phyloP scores from a whole-genome alignment of 2,797 vertebrate genomes.

The Knipowitschia caucasica region DNA sequence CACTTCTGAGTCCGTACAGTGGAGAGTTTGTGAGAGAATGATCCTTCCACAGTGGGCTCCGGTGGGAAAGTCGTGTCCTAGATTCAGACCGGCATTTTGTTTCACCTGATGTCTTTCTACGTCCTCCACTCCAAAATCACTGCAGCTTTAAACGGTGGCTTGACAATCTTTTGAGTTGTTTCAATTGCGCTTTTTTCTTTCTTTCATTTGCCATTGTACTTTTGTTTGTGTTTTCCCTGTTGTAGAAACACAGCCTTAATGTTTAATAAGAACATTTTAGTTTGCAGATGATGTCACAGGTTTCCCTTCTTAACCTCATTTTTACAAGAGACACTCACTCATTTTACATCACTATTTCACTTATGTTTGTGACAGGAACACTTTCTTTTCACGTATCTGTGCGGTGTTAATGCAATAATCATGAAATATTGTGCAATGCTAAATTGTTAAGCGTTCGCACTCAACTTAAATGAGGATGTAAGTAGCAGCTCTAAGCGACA shows the following conservation, averaged over 20 bases:
- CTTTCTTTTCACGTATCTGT: not conserved
- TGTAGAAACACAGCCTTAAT: not conserved
- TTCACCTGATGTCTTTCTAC: constrained; percentile 48
- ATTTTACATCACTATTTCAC: constrained; percentile 10
- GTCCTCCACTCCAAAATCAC: constrained; percentile 26
- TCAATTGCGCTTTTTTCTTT: not conserved
- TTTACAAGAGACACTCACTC: not conserved
- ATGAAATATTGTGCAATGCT: not conserved
- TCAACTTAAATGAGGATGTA: not conserved
- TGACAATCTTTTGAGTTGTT: no score
- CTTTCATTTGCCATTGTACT: not conserved
- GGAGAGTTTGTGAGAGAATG: constrained; percentile 31
- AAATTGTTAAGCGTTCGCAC: not conserved
- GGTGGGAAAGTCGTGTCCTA: constrained; percentile 49
- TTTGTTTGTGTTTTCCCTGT: not conserved
- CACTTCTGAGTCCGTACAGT: constrained; percentile 18
- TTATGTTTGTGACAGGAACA: not conserved
- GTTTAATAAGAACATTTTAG: not conserved
- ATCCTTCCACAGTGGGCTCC: constrained; percentile 44
- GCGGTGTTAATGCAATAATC: not conserved
- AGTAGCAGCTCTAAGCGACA: not conserved
- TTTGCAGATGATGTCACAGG: constrained; percentile 4
- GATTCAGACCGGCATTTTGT: constrained; percentile 48
- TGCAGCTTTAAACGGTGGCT: no score
- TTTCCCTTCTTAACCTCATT: constrained; percentile 4